Percentiles rank a stretch among this genome's conserved stretches.
Conservation (phyloP, 2,797 vertebrate genomes). For the Xenops minutus region DNA sequence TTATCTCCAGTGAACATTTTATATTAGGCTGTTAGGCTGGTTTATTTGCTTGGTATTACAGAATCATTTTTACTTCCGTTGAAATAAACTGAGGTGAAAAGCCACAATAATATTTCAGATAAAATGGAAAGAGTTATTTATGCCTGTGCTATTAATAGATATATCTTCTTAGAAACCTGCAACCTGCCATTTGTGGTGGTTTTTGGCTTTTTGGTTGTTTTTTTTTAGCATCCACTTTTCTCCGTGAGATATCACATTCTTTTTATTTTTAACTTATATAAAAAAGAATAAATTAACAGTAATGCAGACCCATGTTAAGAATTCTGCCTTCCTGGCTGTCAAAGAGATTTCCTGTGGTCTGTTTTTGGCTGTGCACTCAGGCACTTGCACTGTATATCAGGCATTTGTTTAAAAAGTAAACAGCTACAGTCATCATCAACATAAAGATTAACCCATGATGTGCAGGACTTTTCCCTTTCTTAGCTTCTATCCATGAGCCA, state of each 20-base stretch:
- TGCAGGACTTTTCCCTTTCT: not conserved
- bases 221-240: not conserved
- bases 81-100: constrained; percentile 22
- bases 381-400: not conserved
- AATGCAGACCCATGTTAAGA: not conserved
- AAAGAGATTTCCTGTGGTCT: constrained; percentile 48
- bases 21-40: not conserved
- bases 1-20: constrained; percentile 19
- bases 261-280: not conserved
- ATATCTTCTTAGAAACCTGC: constrained; percentile 45
- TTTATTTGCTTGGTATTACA: constrained; percentile 28
- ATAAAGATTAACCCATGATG: not conserved
- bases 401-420: constrained; percentile 43
- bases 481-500: not conserved
- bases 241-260: not conserved
- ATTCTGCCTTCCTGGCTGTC: constrained; percentile 24
- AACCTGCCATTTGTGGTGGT: not conserved
- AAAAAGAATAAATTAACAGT: not conserved
- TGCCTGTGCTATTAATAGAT: not conserved
- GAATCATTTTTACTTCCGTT: constrained; percentile 2
- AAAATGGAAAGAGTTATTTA: constrained; percentile 54
- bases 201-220: not conserved
- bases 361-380: not conserved
- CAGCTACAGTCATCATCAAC: not conserved
- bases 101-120: constrained; percentile 28